Percentiles rank a stretch among this genome's conserved stretches.
Evolutionary conservation across 2,113 vertebrate genomes (phyloP).

Genomic region (Antigone vipio): DNA sequence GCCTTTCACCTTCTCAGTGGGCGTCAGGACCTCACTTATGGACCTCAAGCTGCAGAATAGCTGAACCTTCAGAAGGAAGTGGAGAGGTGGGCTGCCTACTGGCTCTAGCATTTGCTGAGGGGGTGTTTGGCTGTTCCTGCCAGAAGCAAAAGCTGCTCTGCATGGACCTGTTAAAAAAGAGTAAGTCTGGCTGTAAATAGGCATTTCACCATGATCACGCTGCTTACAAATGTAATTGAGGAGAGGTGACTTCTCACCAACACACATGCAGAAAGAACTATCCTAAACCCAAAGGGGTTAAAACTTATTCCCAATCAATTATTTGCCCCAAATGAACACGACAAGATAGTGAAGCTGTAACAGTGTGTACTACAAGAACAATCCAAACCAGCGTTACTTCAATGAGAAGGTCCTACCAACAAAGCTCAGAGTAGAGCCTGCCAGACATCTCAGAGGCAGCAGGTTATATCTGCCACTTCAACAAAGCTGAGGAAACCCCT

Average conservation of each 20-base stretch:
- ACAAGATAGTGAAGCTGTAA: neutral
- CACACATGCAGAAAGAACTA: neutral
- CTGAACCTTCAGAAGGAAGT: neutral
- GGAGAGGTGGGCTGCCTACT: conserved; percentile 16
- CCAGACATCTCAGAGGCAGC: neutral
- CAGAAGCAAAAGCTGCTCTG: conserved; percentile 44
- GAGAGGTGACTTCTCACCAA: neutral
- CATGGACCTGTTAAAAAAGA: conserved; percentile 43
- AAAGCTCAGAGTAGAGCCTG: neutral
- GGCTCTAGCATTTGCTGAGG: neutral
- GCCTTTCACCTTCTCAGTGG: conserved; percentile 20
- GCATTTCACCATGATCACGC: neutral
- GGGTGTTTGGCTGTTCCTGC: conserved; percentile 8
- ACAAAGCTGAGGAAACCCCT: neutral
- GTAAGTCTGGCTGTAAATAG: conserved; percentile 29
- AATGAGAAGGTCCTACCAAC: neutral
- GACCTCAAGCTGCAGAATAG: conserved; percentile 12
- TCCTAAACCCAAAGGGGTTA: neutral
- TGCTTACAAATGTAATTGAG: neutral
- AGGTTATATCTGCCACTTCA: neutral
- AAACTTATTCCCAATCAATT: neutral
- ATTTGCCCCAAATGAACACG: neutral
- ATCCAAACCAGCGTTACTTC: neutral
- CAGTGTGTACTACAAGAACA: neutral
- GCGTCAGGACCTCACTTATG: neutral